Conservation (phyloP, 2,113 vertebrate genomes). For the Vidua macroura region DNA sequence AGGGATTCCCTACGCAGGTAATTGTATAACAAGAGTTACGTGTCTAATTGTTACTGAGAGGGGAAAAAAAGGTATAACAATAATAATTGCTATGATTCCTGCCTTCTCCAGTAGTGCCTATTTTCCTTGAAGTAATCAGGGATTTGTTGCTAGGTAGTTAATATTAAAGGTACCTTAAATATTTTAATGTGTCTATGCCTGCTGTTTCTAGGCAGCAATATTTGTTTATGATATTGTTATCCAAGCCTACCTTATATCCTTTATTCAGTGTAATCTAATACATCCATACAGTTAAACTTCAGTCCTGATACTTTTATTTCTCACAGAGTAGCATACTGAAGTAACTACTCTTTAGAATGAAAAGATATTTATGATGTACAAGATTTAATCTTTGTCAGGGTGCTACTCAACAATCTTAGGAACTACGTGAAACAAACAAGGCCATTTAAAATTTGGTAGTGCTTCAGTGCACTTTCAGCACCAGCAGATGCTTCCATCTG, state of each 20-base stretch:
- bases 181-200: conserved; percentile 50
- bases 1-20: background rate
- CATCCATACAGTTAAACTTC: background rate
- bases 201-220: conserved; percentile 55
- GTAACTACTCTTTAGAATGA: background rate
- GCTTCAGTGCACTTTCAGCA: background rate
- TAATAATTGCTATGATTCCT: background rate
- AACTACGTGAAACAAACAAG: background rate
- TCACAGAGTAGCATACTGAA: background rate
- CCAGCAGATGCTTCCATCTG: background rate
- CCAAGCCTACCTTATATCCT: conserved; percentile 24
- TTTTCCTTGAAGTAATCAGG: conserved; percentile 47
- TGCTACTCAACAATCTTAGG: background rate
- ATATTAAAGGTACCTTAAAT: conserved; percentile 51
- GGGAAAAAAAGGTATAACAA: background rate
- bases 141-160: conserved; percentile 44
- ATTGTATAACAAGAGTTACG: background rate
- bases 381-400: background rate
- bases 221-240: conserved; percentile 59
- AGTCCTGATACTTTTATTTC: background rate
- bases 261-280: conserved; percentile 28
- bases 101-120: background rate
- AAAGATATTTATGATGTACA: background rate
- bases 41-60: background rate
- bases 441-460: background rate